Evolutionary conservation across 2,888 invertebrate genomes (phyloP).

Genomic region (Notodromas monacha): DNA sequence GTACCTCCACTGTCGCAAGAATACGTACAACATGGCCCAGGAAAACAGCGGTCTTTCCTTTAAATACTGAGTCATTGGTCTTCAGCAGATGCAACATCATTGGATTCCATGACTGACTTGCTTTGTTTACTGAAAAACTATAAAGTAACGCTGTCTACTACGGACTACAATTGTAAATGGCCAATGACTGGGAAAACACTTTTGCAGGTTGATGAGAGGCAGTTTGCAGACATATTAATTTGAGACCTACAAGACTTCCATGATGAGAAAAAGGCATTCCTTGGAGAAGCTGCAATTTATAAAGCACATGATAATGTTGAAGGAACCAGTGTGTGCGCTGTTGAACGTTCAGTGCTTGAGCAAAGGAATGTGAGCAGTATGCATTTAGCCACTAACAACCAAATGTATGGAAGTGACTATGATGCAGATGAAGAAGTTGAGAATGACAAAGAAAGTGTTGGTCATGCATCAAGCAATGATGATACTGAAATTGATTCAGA

Average conservation of each 20-base stretch:
- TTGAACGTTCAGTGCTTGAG: background rate
- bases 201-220: background rate
- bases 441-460: background rate
- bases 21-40: background rate
- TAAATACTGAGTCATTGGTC: background rate
- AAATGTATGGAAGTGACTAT: background rate
- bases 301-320: background rate
- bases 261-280: background rate
- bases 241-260: background rate
- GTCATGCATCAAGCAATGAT: background rate
- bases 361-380: background rate
- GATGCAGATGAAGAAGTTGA: background rate
- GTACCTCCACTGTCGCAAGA: background rate
- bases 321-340: background rate
- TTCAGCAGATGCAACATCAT: slow-evolving; percentile 2
- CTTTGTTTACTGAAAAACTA: background rate
- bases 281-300: background rate
- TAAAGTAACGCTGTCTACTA: background rate
- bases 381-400: too few relatives aligned
- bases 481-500: background rate
- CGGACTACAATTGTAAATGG: slow-evolving; percentile 1
- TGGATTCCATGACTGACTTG: slow-evolving; percentile 1
- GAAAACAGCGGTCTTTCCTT: slow-evolving; percentile 1
- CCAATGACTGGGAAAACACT: slow-evolving; percentile 1
- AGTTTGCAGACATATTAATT: background rate